Evolutionary conservation across 2,888 invertebrate genomes (phyloP).

Genomic region (Synanthedon vespiformis): DNA sequence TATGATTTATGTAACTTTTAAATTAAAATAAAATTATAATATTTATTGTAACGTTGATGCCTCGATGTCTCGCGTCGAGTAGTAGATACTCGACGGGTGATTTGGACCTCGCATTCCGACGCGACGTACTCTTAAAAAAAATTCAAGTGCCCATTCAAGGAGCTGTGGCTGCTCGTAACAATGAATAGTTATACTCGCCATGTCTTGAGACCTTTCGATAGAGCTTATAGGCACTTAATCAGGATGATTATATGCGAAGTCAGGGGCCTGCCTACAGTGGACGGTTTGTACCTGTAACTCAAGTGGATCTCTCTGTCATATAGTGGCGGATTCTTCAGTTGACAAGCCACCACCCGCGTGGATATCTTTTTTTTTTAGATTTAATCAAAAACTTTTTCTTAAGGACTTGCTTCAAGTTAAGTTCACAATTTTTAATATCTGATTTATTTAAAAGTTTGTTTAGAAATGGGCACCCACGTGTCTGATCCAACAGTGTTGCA

Average conservation of each 20-base stretch:
- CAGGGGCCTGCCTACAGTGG: slow-evolving; percentile 28
- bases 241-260: slow-evolving; percentile 14
- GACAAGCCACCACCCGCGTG: slow-evolving; percentile 9
- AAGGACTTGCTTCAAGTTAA: no score
- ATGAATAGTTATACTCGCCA: slow-evolving; percentile 27
- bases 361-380: neutral
- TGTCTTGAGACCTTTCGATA: slow-evolving; percentile 24
- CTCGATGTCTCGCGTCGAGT: slow-evolving; percentile 12
- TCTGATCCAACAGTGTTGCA: no score
- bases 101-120: slow-evolving; percentile 44
- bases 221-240: slow-evolving; percentile 24
- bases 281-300: slow-evolving; percentile 11
- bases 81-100: slow-evolving; percentile 29
- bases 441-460: no score
- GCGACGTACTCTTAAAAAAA: slow-evolving; percentile 26
- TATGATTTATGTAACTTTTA: no score
- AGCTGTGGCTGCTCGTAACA: slow-evolving; percentile 38
- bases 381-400: neutral
- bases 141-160: slow-evolving; percentile 49
- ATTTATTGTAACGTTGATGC: neutral
- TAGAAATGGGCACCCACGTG: no score
- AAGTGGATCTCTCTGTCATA: slow-evolving; percentile 28
- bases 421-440: no score
- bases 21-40: neutral
- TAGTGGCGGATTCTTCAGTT: slow-evolving; percentile 19